These are phyloP conservation scores for Trididemnum clinides DNA, from an alignment of 23 tunicate genomes.

Conservation along the genomic window DNA sequence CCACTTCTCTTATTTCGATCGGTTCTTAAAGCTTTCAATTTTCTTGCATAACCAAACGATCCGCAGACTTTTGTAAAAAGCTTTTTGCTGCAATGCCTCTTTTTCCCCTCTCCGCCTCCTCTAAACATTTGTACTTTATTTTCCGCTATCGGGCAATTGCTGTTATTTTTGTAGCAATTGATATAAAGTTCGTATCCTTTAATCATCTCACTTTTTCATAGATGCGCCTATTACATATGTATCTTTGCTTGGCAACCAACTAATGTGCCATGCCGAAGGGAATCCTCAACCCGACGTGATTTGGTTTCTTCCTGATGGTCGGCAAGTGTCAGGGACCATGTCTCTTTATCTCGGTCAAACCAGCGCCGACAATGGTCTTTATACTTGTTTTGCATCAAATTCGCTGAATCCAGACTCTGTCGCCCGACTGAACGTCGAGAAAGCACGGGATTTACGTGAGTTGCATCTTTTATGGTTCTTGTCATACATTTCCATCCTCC, in stretches of 20 bases:
- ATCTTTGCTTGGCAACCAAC: conserved; percentile 48
- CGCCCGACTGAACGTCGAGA: conserved; percentile 43
- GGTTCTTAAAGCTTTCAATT: no score
- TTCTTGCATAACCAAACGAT: no score
- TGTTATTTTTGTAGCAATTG: no score
- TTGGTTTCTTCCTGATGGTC: conserved; percentile 69
- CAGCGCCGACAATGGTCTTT: conserved; percentile 47
- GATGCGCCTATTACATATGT: conserved; percentile 60
- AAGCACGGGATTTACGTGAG: conserved; percentile 75
- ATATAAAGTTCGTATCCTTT: no score
- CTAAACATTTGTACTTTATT: no score
- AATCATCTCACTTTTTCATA: no score
- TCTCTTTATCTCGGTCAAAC: conserved; percentile 16
- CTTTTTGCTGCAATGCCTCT: no score
- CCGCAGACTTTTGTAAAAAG: no score
- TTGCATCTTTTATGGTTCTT: neutral
- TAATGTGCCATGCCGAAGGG: conserved; percentile 57
- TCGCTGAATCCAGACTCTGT: conserved; percentile 54
- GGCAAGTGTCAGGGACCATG: neutral
- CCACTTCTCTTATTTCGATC: no score
- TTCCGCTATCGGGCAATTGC: no score
- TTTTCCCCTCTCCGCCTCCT: no score
- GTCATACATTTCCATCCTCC: no score
- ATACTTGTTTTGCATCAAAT: conserved; percentile 56
- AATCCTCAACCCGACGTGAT: conserved; percentile 48